Evolutionary conservation across 2,888 invertebrate genomes (phyloP).

Genomic region (Drosophila lacicola): DNA sequence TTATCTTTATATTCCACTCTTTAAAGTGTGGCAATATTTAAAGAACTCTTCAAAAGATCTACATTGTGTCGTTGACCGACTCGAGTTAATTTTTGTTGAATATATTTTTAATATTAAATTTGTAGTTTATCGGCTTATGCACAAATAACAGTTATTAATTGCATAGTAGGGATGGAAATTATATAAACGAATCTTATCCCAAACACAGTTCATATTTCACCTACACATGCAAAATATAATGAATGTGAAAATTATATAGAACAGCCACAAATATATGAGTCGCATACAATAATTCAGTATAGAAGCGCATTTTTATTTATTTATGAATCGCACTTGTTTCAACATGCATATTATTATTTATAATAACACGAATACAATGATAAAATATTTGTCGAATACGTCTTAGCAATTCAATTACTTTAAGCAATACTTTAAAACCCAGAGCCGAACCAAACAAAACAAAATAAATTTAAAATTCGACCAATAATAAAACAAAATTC

Average conservation of each 20-base stretch:
- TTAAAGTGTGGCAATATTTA: no score
- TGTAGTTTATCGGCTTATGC: no score
- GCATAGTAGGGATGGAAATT: no score
- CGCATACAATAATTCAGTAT: constrained; percentile 5
- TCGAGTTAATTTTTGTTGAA: no score
- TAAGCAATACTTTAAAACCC: constrained; percentile 4
- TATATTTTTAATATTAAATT: no score
- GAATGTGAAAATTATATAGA: constrained; percentile 1
- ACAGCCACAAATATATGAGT: constrained; percentile 10
- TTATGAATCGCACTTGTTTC: not conserved
- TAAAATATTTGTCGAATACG: not conserved
- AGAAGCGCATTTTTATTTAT: not conserved
- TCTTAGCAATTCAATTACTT: constrained; percentile 8
- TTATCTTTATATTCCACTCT: no score
- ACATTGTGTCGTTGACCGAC: no score
- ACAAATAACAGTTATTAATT: no score
- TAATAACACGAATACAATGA: not conserved
- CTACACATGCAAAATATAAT: not conserved
- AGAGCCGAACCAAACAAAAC: not conserved
- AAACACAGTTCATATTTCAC: not conserved
- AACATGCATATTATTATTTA: constrained; percentile 1
- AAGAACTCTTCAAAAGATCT: no score
- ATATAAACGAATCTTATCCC: no score
- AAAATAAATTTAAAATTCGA: constrained; percentile 4
- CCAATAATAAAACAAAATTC: not conserved